Percentiles rank a stretch among this genome's conserved stretches.
phyloP scores from a whole-genome alignment of 2,113 vertebrate genomes.

The Illadopsis cleaveri region DNA sequence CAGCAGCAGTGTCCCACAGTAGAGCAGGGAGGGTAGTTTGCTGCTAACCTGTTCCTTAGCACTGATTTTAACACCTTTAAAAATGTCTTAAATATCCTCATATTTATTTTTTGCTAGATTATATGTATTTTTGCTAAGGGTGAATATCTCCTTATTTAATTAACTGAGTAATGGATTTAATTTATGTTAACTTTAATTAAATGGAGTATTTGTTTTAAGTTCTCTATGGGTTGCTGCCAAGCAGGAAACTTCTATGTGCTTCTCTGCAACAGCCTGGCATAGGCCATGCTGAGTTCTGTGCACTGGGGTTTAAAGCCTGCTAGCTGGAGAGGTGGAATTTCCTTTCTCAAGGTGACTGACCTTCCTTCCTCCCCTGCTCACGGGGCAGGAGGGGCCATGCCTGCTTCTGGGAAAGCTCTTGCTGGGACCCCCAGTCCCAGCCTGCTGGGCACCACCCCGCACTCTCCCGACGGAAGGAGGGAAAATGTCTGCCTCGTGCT shows the following conservation, averaged over 20 bases:
- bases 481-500: neutral
- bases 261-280: neutral
- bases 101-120: neutral
- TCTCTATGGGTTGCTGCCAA: neutral
- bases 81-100: neutral
- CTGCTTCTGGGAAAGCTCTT: neutral
- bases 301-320: neutral
- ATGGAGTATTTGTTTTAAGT: neutral
- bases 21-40: neutral
- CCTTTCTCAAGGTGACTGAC: neutral
- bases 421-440: neutral
- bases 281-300: accelerated
- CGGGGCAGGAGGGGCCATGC: neutral
- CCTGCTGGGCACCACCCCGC: accelerated
- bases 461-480: neutral
- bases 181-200: neutral
- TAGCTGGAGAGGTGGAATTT: neutral
- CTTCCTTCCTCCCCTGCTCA: neutral
- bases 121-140: too few relatives aligned
- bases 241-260: neutral
- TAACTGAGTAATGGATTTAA: neutral
- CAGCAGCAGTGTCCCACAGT: neutral
- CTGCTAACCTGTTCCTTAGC: neutral
- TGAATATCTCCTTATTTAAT: neutral
- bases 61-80: neutral